Evolutionary conservation across 2,113 vertebrate genomes (phyloP), one percentile per base, ranked within the genome.

Genomic region (Harpagus bidentatus): DNA sequence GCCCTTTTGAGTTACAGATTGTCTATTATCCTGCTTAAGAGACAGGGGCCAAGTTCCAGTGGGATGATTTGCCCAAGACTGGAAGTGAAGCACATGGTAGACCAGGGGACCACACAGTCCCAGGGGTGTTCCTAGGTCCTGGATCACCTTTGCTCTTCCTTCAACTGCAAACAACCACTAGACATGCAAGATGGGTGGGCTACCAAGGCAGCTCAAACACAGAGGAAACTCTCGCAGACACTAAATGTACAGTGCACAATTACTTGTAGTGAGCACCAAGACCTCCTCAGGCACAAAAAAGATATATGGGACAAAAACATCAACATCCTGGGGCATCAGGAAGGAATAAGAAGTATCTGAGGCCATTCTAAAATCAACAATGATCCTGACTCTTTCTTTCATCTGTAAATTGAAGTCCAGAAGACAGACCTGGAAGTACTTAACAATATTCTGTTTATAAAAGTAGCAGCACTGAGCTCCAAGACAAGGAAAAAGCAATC

Each of bases 21-120:
- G n/a, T 38, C 38, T 67, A 1, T 29, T 26, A 29, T 6, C n/a
- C 61, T 92, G 26, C 36, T 52, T 34, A 43, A 69, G 40, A 82
- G 58, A 47, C 14, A 25, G 1, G 2, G 29, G 50, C 29, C 0
- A 0, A 59, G 52, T 34, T 53, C n/a, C 17, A 83, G 29, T 2
- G 18, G 45, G 36, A 61, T 10, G 4, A 82, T 71, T 73, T 76
- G 47, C 48, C 32, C 40, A 26, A 47, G 40, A 58, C 18, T 8
- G 7, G 16, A 58, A 50, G 42, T 8, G 16, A 90, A 55, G 38
- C 43, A 56, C 1, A 1, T 7, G 25, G 26, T 3, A 72, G 32
- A 59, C 10, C 32, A 59, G n/a, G 8, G 29, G 22, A 53, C 32
- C 78, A 55, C 13, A 28, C 45, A 74, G 1, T 1, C 50, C 26